Percentiles rank a stretch among this genome's conserved stretches.
Conservation (phyloP, 2,888 invertebrate genomes). For the Paralinhomoeus sp. region DNA sequence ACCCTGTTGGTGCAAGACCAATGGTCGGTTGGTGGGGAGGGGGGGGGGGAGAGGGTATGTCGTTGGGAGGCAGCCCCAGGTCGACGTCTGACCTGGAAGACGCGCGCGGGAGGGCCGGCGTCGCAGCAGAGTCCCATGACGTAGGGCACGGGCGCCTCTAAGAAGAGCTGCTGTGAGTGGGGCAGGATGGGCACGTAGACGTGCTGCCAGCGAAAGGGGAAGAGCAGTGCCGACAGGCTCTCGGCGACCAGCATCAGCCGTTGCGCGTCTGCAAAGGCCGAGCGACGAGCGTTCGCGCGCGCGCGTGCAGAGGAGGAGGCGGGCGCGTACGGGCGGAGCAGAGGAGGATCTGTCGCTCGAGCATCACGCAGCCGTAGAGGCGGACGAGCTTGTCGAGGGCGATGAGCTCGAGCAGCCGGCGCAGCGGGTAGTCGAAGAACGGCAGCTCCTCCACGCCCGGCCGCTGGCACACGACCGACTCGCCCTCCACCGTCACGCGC, state of each 20-base stretch:
- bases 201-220: conserved; percentile 93
- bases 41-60: too few species aligned
- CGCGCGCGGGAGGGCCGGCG: conserved; percentile 16
- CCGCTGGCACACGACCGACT: conserved; percentile 11
- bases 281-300: too few species aligned
- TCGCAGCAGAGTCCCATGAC: conserved; percentile 61
- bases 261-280: conserved; percentile 63
- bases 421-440: conserved; percentile 69
- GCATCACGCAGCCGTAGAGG: conserved; percentile 70
- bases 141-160: conserved; percentile 96
- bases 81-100: conserved; percentile 14
- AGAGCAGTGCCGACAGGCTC: conserved; percentile 60
- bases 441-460: conserved; percentile 51
- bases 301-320: conserved; percentile 5
- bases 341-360: conserved; percentile 86
- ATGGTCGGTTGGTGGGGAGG: too few species aligned
- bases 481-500: conserved; percentile 1
- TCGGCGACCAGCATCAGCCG: conserved; percentile 88
- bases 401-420: conserved; percentile 61
- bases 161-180: conserved; percentile 53
- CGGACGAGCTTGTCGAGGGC: conserved; percentile 77
- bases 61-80: too few species aligned
- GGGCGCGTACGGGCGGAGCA: conserved; percentile 40
- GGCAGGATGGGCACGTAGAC: conserved; percentile 96
- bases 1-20: too few species aligned